Evolutionary conservation across 2,888 invertebrate genomes (phyloP).

Genomic region (Exocentrus adspersus): DNA sequence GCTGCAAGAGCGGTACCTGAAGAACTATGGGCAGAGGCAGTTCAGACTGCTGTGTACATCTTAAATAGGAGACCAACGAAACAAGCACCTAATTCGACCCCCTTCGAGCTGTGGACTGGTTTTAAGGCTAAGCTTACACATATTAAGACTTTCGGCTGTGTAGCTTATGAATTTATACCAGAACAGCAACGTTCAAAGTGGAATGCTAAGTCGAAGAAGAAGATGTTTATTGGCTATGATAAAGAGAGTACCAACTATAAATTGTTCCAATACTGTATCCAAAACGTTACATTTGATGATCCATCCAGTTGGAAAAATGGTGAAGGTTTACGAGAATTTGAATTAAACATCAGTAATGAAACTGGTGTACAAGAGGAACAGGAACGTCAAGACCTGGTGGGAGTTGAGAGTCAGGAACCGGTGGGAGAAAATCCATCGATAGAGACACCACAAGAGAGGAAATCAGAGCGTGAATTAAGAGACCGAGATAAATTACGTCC

Average conservation of each 20-base stretch:
- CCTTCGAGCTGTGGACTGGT: conserved; percentile 18
- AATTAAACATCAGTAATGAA: not conserved
- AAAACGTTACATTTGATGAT: not conserved
- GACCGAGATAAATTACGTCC: not conserved
- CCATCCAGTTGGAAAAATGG: not conserved
- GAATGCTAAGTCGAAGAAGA: conserved; percentile 20
- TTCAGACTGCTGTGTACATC: not conserved
- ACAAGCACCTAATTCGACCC: conserved; percentile 33
- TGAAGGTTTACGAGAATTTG: not conserved
- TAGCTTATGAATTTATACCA: conserved; percentile 20
- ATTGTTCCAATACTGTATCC: not conserved
- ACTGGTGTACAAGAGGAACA: no score
- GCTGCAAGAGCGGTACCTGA: conserved; percentile 51
- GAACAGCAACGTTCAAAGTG: conserved; percentile 9
- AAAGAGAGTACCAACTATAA: not conserved
- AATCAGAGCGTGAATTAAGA: not conserved
- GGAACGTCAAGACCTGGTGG: no score
- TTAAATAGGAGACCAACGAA: conserved; percentile 44
- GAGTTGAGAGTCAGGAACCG: not conserved
- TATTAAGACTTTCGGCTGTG: conserved; percentile 21
- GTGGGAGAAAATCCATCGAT: not conserved
- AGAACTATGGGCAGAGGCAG: not conserved
- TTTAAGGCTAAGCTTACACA: conserved; percentile 9
- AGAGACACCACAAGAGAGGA: no score
- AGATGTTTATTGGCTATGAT: conserved; percentile 28